Evolutionary conservation across 1,140 invertebrate species (phyloP), one percentile per base, ranked within the genome.

Genomic region (Drosophila jambulina): DNA sequence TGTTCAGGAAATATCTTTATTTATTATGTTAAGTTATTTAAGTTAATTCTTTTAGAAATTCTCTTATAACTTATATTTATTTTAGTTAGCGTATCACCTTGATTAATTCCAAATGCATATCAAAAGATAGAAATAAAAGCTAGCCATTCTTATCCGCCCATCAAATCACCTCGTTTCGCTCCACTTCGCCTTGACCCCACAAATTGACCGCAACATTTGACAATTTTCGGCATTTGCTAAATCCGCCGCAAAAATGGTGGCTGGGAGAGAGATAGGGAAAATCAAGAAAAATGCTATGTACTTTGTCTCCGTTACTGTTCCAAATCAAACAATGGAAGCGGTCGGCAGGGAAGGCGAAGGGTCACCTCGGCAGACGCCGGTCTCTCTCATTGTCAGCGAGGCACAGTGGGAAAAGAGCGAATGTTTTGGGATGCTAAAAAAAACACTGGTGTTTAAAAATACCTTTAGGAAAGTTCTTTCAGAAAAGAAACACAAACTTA

Each of bases 251-350:
- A 51, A 57, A 75, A 58, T 56, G 62, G 60, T 68, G 63, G 36
- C 43, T 29, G 23, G 25, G 19, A 34, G 27, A 40, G 43, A 69
- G 72, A 76, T 58, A 67, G 53, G 53, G 48, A 53, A 82, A 86
- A 83, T 87, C 84, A 86, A 88, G 80, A 90, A 59, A 88, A 87
- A 87, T 87, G 84, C 75, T 88, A 76, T 87, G 84, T 87, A 81
- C 84, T 87, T 87, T 87, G 78, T 87, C 84, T 87, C 85, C 48
- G 74, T 88, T 84, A 78, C 83, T 63, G 75, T 67, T 77, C 36
- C 80, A 77, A 78, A 68, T 80, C 78, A 87, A 87, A 87, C 84
- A 84, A 84, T 72, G 69, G 53, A 15, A 40, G 27, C 34, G 56
- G 21, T 32, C 10, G 19, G 23, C 51, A 13, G 25, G 34, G 34